A percentile compares a stretch with the other conserved stretches of the same genome.
These are phyloP conservation scores for Channa maculata DNA, from an alignment of 2,113 vertebrate species.

Conservation along the genomic window DNA sequence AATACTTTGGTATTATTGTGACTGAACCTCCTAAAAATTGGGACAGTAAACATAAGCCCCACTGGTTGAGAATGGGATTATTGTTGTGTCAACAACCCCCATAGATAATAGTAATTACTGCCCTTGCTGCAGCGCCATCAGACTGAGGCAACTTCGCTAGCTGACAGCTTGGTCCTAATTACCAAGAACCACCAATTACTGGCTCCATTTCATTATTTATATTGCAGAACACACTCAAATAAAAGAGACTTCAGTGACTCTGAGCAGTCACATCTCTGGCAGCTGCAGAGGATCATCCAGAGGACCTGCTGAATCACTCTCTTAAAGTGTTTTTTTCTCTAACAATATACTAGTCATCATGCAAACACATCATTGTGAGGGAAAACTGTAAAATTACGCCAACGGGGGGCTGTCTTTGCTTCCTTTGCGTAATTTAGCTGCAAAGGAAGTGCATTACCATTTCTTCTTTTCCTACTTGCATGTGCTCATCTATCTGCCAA, in stretches of 20 bases:
- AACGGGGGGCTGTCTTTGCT: constrained; percentile 35
- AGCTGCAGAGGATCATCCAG: constrained; percentile 66
- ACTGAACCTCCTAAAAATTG: constrained; percentile 48
- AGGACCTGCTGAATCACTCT: constrained; percentile 65
- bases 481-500: constrained; percentile 48
- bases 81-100: constrained; percentile 81
- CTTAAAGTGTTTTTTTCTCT: constrained; percentile 10
- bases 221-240: constrained; percentile 75
- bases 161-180: constrained; percentile 84
- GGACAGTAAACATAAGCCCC: constrained; percentile 54
- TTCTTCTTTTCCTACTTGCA: constrained; percentile 30
- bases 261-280: constrained; percentile 57
- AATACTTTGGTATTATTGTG: constrained; percentile 45
- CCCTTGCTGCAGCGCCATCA: constrained; percentile 70
- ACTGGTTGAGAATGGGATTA: constrained; percentile 69
- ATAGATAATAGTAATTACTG: constrained; percentile 84
- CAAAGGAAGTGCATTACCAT: constrained; percentile 63
- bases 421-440: constrained; percentile 64
- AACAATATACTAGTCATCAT: constrained; percentile 45
- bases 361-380: constrained; percentile 31
- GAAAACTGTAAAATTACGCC: constrained; percentile 30
- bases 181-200: constrained; percentile 83
- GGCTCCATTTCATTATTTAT: constrained; percentile 83
- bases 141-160: constrained; percentile 76
- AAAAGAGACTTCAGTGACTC: constrained; percentile 75